phyloP scores from a whole-genome alignment of 1,140 invertebrate genomes.

The Pararge aegeria region DNA sequence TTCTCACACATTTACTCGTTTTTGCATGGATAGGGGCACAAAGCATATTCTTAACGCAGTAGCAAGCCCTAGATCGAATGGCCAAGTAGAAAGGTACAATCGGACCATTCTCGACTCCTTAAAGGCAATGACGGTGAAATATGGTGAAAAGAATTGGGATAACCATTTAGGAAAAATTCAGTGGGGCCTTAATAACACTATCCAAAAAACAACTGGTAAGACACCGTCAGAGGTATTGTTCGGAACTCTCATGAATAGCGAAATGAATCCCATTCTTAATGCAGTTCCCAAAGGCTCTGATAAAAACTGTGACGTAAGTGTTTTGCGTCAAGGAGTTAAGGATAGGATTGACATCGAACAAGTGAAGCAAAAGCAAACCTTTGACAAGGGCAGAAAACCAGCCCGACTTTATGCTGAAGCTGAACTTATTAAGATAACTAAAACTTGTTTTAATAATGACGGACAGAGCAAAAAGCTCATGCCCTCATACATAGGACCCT shows the following conservation, averaged over 20 bases:
- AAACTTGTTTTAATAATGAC: constrained; percentile 26
- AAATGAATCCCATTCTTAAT: constrained; percentile 27
- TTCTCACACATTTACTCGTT: constrained; percentile 28
- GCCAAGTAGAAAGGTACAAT: constrained; percentile 40
- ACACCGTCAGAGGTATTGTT: constrained; percentile 33
- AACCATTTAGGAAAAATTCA: constrained; percentile 24
- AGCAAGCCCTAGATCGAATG: constrained; percentile 32
- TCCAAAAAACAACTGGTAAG: constrained; percentile 26
- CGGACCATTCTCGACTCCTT: constrained; percentile 31
- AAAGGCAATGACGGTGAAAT: constrained; percentile 23
- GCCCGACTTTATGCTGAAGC: constrained; percentile 22
- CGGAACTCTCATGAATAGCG: constrained; percentile 24
- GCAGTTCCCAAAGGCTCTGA: constrained; percentile 7
- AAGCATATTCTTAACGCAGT: constrained; percentile 39
- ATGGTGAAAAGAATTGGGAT: constrained; percentile 35
- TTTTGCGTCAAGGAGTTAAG: constrained; percentile 18
- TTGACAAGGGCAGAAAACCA: constrained; percentile 24
- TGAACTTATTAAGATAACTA: constrained; percentile 31
- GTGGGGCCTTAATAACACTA: constrained; percentile 33
- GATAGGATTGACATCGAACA: constrained; percentile 18
- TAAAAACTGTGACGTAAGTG: constrained; percentile 3
- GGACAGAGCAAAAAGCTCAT: constrained; percentile 35
- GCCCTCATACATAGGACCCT: constrained; percentile 27
- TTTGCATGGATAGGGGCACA: constrained; percentile 26
- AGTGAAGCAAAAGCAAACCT: constrained; percentile 24